These are phyloP conservation scores for Phorcus lineatus DNA, from an alignment of 2,888 invertebrate species.

Conservation along the genomic window DNA sequence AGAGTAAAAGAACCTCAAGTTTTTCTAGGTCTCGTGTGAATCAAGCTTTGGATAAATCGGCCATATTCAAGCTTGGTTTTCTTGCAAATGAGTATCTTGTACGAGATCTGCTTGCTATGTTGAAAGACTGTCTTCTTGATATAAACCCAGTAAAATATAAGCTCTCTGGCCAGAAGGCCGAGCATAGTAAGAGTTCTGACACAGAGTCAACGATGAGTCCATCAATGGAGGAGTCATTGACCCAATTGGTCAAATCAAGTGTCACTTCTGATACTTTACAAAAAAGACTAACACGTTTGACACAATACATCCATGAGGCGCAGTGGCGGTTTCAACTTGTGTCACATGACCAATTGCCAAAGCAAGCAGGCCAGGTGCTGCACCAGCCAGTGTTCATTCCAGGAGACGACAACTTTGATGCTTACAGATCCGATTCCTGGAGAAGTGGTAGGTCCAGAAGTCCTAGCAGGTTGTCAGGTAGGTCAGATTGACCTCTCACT, in stretches of 20 bases:
- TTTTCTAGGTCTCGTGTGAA: not conserved
- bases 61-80: slow-evolving; percentile 54
- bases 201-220: slow-evolving; percentile 38
- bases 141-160: slow-evolving; percentile 59
- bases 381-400: slow-evolving; percentile 48
- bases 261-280: slow-evolving; percentile 54
- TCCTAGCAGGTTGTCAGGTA: slow-evolving; percentile 34
- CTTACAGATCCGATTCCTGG: slow-evolving; percentile 30
- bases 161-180: slow-evolving; percentile 43
- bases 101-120: slow-evolving; percentile 65
- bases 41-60: not conserved
- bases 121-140: slow-evolving; percentile 68
- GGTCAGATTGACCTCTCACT: not conserved
- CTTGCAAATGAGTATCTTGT: slow-evolving; percentile 67
- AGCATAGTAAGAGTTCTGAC: slow-evolving; percentile 6
- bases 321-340: slow-evolving; percentile 85
- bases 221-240: slow-evolving; percentile 54
- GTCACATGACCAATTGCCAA: slow-evolving; percentile 63
- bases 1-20: not conserved
- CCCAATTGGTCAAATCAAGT: slow-evolving; percentile 55
- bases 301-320: slow-evolving; percentile 81
- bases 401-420: slow-evolving; percentile 41
- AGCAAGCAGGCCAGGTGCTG: slow-evolving; percentile 55
- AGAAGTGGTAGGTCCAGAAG: slow-evolving; percentile 30
- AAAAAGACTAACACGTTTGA: slow-evolving; percentile 75